Evolutionary conservation across 2,888 invertebrate genomes (phyloP).

Genomic region (Troglohyphantes excavatus): DNA sequence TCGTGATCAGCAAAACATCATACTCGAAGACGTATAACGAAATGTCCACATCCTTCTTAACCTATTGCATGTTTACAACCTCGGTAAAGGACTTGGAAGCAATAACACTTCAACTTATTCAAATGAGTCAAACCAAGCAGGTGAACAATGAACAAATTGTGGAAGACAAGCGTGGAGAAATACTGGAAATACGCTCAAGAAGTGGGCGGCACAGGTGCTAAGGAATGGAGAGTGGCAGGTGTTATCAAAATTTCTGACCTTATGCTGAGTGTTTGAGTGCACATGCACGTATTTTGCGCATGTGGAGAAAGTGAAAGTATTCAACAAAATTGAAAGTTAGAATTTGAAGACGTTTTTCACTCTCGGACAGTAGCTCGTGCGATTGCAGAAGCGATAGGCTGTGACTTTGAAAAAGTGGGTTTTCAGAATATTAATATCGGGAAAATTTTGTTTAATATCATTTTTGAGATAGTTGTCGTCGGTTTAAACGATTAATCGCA

Average conservation of each 20-base stretch:
- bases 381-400: too few species aligned
- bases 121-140: not conserved
- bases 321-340: too few species aligned
- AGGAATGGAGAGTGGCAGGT: not conserved
- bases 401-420: too few species aligned
- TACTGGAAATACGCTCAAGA: not conserved
- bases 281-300: not conserved
- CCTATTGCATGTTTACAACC: not conserved
- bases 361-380: too few species aligned
- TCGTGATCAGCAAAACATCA: not conserved
- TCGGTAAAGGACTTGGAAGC: not conserved
- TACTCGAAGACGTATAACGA: not conserved
- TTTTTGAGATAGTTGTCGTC: too few species aligned
- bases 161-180: not conserved
- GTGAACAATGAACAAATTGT: conserved; percentile 27
- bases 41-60: not conserved
- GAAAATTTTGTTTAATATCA: too few species aligned
- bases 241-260: not conserved
- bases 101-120: conserved; percentile 11
- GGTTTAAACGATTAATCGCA: too few species aligned
- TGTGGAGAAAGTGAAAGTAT: not conserved
- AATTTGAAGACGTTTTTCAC: too few species aligned
- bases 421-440: too few species aligned
- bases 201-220: not conserved
- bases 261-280: not conserved